Evolutionary conservation across 2,113 vertebrate genomes (phyloP), one percentile per base, ranked within the genome.

Genomic region (Tragelaphus scriptus): DNA sequence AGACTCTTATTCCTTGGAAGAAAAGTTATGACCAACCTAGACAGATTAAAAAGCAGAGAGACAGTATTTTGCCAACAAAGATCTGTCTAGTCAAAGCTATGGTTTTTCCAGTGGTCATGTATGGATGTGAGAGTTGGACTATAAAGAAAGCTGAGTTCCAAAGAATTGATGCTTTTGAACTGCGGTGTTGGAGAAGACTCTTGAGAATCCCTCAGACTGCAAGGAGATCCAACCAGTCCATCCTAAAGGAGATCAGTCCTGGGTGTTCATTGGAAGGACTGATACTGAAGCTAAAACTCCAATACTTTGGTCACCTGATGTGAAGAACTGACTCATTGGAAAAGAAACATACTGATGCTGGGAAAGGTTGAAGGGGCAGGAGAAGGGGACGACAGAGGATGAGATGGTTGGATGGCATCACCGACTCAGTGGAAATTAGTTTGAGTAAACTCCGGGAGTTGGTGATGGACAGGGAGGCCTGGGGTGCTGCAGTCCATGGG

Each of bases 281-380:
- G 30, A 21, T 71, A n/a, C 9, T 36, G n/a, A 71, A 71, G 17
- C 17, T 71, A 17, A 71, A 21, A 71, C n/a, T 71, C 9, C n/a
- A 21, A 4, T 71, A 19, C 65, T 21, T 71, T 36, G 65, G 65
- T 32, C 65, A 71, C n/a, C 17, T 71, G 17, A 71, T 71, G n/a
- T 0, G 0, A 71, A 71, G 65, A 23, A 0, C 8, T 71, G 65
- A 71, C 2, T 36, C 65, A 21, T 0, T 71, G n/a, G 65, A 71
- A 71, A 71, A 68, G 32, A 68, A 68, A 71, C n/a, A 71, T 5
- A 19, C 19, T 23, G n/a, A 36, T 71, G 65, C 19, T 71, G 65
- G n/a, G n/a, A 71, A 23, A 23, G 65, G 23, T 36, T 11, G 68
- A 23, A 12, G n/a, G n/a, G 4, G n/a, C 10, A 71, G 19, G 19